These are phyloP conservation scores for Siphamia tubifer DNA, from an alignment of 2,113 vertebrate genomes.

Conservation along the genomic window DNA sequence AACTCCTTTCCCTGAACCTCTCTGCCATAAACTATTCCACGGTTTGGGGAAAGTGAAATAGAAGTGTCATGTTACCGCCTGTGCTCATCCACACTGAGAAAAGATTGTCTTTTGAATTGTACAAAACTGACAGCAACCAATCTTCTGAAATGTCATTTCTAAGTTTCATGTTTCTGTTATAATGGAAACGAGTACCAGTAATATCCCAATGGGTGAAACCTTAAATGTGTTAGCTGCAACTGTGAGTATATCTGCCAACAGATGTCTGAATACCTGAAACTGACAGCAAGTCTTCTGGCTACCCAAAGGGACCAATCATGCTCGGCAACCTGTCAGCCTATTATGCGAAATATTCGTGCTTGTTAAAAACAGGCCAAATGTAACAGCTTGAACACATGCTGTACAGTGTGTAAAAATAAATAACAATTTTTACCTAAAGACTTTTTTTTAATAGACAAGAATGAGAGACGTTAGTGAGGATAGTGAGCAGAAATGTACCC, in stretches of 20 bases:
- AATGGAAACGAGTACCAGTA: slow-evolving; percentile 57
- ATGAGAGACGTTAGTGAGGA: background rate
- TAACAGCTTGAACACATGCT: slow-evolving; percentile 22
- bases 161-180: slow-evolving; percentile 63
- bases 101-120: slow-evolving; percentile 29
- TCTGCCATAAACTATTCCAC: slow-evolving; percentile 17
- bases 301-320: slow-evolving; percentile 75
- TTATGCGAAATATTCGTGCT: slow-evolving; percentile 36
- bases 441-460: background rate
- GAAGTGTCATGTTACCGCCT: slow-evolving; percentile 25
- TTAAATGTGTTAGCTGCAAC: slow-evolving; percentile 54
- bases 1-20: slow-evolving; percentile 13
- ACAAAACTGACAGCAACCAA: slow-evolving; percentile 54
- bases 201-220: slow-evolving; percentile 50
- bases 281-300: slow-evolving; percentile 32
- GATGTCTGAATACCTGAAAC: slow-evolving; percentile 69
- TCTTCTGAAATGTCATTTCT: slow-evolving; percentile 56
- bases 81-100: slow-evolving; percentile 19
- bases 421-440: background rate
- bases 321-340: slow-evolving; percentile 57
- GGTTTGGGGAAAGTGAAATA: slow-evolving; percentile 33
- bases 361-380: slow-evolving; percentile 33
- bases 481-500: background rate
- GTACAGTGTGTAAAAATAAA: background rate
- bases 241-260: slow-evolving; percentile 49